These are phyloP conservation scores for Eilema caniola DNA, from an alignment of 2,888 invertebrate species.

Conservation along the genomic window DNA sequence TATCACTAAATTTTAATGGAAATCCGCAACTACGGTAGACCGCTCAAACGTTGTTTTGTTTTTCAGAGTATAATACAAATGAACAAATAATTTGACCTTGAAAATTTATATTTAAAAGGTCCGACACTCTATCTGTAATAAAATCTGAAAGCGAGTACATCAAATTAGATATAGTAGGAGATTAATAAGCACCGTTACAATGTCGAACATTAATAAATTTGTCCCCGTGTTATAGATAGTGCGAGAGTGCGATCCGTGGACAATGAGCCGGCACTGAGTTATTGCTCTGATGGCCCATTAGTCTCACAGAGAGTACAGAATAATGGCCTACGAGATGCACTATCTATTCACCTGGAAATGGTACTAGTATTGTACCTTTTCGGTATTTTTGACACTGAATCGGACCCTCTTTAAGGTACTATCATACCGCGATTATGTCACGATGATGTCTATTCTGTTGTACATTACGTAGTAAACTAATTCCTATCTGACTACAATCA, in stretches of 20 bases:
- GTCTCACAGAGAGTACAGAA: slow-evolving; percentile 78
- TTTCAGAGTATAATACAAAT: background rate
- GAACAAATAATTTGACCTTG: background rate
- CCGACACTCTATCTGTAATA: slow-evolving; percentile 35
- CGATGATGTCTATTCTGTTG: slow-evolving; percentile 30
- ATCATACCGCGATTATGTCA: slow-evolving; percentile 33
- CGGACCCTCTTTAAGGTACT: slow-evolving; percentile 31
- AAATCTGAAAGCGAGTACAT: slow-evolving; percentile 60
- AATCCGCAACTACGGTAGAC: background rate
- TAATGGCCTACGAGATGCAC: slow-evolving; percentile 71
- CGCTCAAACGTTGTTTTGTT: background rate
- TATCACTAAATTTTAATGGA: background rate
- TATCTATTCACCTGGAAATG: slow-evolving; percentile 64
- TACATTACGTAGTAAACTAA: slow-evolving; percentile 11
- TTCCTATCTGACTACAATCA: slow-evolving; percentile 18
- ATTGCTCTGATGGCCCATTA: slow-evolving; percentile 81
- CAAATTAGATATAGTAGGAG: slow-evolving; percentile 72
- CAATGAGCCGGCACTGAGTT: slow-evolving; percentile 83
- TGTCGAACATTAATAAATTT: slow-evolving; percentile 84
- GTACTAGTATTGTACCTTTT: slow-evolving; percentile 55
- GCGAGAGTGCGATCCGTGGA: slow-evolving; percentile 79
- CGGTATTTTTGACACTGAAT: slow-evolving; percentile 32
- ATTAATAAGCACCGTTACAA: slow-evolving; percentile 77
- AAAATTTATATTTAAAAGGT: background rate
- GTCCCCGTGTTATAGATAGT: slow-evolving; percentile 82